Conservation (phyloP, 2,797 vertebrate species). For the Tragelaphus eurycerus region DNA sequence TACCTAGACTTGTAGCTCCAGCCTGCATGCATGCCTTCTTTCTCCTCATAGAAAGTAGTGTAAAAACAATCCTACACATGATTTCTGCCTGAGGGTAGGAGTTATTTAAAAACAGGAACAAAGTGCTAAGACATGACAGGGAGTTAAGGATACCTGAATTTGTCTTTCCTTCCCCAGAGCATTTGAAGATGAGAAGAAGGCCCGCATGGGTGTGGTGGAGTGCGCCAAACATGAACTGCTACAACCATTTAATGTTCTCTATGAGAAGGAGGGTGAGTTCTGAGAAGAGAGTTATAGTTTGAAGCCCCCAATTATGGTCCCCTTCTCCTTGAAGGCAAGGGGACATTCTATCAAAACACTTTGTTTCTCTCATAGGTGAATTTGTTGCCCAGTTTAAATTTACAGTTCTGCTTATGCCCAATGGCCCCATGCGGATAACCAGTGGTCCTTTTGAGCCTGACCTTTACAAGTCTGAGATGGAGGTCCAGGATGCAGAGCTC, state of each 20-base stretch:
- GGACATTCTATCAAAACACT: background rate
- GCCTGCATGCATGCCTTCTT: background rate
- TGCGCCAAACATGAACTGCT: conserved; percentile 97
- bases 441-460: conserved; percentile 92
- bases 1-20: conserved; percentile 41
- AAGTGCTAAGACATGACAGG: background rate
- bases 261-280: conserved; percentile 95
- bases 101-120: background rate
- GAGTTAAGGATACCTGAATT: background rate
- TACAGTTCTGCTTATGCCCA: conserved; percentile 97
- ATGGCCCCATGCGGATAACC: conserved; percentile 96
- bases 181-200: conserved; percentile 97
- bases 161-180: conserved; percentile 84
- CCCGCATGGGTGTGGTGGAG: conserved; percentile 96
- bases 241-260: conserved; percentile 96
- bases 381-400: conserved; percentile 98
- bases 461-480: conserved; percentile 93
- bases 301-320: background rate
- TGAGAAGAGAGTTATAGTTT: background rate
- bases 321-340: background rate
- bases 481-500: conserved; percentile 94
- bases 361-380: conserved; percentile 86
- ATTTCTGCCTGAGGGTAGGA: conserved; percentile 1
- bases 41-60: background rate
- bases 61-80: background rate